These are phyloP conservation scores for Emys orbicularis DNA, from an alignment of 2,797 vertebrate genomes.

Conservation along the genomic window DNA sequence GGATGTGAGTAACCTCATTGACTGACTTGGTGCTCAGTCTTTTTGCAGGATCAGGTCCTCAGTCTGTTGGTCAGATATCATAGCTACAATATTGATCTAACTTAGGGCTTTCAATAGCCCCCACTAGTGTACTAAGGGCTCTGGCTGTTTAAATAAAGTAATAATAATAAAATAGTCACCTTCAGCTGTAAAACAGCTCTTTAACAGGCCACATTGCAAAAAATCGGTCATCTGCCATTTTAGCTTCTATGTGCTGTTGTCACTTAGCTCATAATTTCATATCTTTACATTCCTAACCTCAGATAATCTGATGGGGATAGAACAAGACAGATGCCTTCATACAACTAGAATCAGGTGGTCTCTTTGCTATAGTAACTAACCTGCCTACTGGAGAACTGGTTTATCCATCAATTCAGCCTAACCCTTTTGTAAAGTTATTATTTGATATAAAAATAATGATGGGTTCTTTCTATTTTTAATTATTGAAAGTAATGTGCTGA, in stretches of 20 bases:
- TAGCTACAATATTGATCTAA: neutral
- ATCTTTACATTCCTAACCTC: slow-evolving; percentile 2
- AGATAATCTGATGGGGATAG: neutral
- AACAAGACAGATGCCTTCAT: neutral
- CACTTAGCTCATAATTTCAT: neutral
- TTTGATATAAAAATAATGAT: neutral
- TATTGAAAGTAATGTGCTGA: neutral
- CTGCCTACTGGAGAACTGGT: neutral
- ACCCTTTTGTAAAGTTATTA: neutral
- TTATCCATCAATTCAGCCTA: neutral
- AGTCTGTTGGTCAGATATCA: neutral
- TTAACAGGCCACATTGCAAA: neutral
- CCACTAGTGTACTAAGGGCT: neutral
- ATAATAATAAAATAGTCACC: neutral
- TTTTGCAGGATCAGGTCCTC: neutral
- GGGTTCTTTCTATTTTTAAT: neutral
- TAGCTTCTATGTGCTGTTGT: neutral
- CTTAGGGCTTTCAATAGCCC: neutral
- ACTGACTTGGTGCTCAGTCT: neutral
- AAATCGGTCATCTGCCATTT: neutral
- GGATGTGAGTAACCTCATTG: slow-evolving; percentile 16
- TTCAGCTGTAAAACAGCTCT: neutral
- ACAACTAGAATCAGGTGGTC: neutral
- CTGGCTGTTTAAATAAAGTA: neutral
- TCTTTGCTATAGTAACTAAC: neutral